Evolutionary conservation across 2,113 vertebrate species (phyloP).

Genomic region (Catagonus wagneri): DNA sequence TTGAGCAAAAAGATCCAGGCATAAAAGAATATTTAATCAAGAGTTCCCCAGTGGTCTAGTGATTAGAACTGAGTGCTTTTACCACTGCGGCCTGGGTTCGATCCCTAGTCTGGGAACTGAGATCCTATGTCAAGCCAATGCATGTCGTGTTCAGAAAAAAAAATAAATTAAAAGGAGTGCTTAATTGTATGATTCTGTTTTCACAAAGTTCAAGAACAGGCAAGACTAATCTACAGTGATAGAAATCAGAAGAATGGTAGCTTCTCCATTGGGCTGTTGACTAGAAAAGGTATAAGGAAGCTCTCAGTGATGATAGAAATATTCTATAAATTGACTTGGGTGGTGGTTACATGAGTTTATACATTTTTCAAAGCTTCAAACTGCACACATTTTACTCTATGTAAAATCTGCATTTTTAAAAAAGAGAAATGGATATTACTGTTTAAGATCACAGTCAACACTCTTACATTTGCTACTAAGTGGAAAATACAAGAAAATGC

Average conservation of each 20-base stretch:
- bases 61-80: too few relatives aligned
- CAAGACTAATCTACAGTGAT: neutral
- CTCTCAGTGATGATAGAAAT: neutral
- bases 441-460: neutral
- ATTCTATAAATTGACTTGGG: neutral
- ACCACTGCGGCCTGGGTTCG: too few relatives aligned
- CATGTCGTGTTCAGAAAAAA: too few relatives aligned
- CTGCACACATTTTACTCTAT: neutral
- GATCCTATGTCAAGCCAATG: too few relatives aligned
- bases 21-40: neutral
- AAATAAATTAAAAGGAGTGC: neutral
- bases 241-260: neutral
- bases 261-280: neutral
- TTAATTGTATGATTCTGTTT: neutral
- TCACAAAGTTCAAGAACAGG: neutral
- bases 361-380: neutral
- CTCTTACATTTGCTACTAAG: slow-evolving; percentile 39
- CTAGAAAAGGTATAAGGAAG: neutral
- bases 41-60: too few relatives aligned
- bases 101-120: too few relatives aligned
- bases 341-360: neutral
- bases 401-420: slow-evolving; percentile 15
- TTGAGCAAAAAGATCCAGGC: neutral
- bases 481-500: slow-evolving; percentile 44
- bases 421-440: neutral